A percentile compares a stretch with the other conserved stretches of the same genome.
Conservation (phyloP, 2,888 invertebrate species). For the Amblyjoppa proteus region DNA sequence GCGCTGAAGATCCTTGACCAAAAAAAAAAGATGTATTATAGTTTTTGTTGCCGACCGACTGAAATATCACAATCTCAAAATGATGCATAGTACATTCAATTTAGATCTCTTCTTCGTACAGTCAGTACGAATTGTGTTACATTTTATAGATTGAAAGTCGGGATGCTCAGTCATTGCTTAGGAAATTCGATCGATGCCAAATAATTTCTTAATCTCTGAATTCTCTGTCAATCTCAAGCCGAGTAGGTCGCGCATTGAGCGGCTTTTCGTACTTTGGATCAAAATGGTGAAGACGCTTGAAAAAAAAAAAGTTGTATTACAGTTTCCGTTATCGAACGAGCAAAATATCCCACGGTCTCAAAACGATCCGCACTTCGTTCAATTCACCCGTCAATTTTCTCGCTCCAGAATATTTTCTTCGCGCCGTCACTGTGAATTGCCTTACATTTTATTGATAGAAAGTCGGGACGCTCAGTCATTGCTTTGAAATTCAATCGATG, state of each 20-base stretch:
- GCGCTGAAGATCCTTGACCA: too few relatives aligned
- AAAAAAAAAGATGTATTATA: too few relatives aligned
- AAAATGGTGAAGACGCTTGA: too few relatives aligned
- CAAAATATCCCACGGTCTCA: too few relatives aligned
- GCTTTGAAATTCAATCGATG: constrained; percentile 3
- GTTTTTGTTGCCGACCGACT: too few relatives aligned
- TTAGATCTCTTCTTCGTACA: not conserved
- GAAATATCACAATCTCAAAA: too few relatives aligned
- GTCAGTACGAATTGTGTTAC: not conserved
- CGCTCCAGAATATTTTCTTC: not conserved
- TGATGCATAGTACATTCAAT: too few relatives aligned
- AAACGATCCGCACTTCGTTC: too few relatives aligned
- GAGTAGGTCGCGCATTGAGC: not conserved
- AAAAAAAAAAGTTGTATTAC: too few relatives aligned
- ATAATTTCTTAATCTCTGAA: not conserved
- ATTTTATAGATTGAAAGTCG: not conserved
- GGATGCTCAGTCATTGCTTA: not conserved
- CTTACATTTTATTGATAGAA: not conserved
- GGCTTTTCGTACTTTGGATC: not conserved
- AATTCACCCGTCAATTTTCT: not conserved
- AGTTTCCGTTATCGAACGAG: too few relatives aligned
- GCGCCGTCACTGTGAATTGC: not conserved
- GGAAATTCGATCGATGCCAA: constrained; percentile 3
- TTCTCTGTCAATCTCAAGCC: not conserved
- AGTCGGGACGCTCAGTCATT: not conserved